Conservation (phyloP, 2,797 vertebrate genomes). For the Petrocephalus schoutedeni region DNA sequence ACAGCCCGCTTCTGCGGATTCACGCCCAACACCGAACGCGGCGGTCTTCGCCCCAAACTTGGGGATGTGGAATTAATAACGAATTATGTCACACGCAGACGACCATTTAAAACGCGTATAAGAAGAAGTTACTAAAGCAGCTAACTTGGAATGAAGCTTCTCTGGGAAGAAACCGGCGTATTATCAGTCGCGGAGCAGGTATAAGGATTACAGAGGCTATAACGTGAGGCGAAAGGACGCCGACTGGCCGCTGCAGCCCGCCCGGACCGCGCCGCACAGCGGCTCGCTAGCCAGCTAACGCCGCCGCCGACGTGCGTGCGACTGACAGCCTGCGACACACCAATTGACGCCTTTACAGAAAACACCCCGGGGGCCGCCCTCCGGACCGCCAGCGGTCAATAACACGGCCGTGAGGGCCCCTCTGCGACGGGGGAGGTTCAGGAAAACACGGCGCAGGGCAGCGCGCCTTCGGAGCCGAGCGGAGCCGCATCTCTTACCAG, state of each 20-base stretch:
- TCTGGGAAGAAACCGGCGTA: background rate
- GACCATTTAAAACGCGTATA: background rate
- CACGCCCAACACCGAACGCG: background rate
- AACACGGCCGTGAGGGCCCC: background rate
- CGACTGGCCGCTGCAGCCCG: background rate
- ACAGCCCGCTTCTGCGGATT: background rate
- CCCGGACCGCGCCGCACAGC: background rate
- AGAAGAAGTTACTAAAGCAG: background rate
- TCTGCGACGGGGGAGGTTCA: background rate
- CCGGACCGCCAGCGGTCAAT: background rate
- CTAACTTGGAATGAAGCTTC: background rate
- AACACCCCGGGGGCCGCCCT: background rate
- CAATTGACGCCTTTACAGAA: slow-evolving; percentile 29
- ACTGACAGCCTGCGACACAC: slow-evolving; percentile 53
- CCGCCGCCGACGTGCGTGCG: background rate
- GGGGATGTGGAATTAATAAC: background rate
- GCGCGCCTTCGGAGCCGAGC: slow-evolving; percentile 40
- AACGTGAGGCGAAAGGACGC: background rate
- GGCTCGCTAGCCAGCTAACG: background rate
- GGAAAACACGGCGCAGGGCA: slow-evolving; percentile 5
- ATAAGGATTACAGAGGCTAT: background rate
- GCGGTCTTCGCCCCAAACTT: background rate
- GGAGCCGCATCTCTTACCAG: slow-evolving; percentile 65
- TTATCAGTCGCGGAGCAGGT: background rate
- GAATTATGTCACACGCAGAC: background rate